Evolutionary conservation across 2,113 vertebrate genomes (phyloP).

Genomic region (Lepisosteus osseus): DNA sequence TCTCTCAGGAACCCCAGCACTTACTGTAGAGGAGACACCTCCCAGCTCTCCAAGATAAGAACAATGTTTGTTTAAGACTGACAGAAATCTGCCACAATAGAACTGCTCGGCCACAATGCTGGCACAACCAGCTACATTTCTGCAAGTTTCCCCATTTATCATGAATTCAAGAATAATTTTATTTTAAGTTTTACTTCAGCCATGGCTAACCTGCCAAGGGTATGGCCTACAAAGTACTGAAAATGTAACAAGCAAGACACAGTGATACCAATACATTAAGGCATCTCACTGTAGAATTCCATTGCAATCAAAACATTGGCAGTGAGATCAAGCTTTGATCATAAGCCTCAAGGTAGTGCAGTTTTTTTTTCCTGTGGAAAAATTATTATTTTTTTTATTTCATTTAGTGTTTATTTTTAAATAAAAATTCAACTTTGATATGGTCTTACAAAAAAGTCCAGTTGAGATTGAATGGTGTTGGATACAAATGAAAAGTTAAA

Average conservation of each 20-base stretch:
- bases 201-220: too few species aligned
- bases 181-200: too few species aligned
- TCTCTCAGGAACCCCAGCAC: background rate
- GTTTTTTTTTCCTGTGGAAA: background rate
- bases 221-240: too few species aligned
- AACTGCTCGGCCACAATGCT: background rate
- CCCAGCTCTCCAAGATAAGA: slow-evolving; percentile 5
- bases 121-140: background rate
- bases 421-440: slow-evolving; percentile 7
- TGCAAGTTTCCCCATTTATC: background rate
- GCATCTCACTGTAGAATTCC: background rate
- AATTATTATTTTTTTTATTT: too few species aligned
- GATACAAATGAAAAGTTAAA: background rate
- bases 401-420: background rate
- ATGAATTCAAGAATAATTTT: background rate
- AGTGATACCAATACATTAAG: background rate
- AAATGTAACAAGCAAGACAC: too few species aligned
- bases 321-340: slow-evolving; percentile 13
- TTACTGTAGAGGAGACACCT: background rate
- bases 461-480: background rate
- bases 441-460: background rate
- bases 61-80: slow-evolving; percentile 7
- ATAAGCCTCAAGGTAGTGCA: background rate
- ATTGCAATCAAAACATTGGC: background rate
- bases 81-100: background rate